phyloP scores from a whole-genome alignment of 2,888 invertebrate species.

The Quadriops clusia region DNA sequence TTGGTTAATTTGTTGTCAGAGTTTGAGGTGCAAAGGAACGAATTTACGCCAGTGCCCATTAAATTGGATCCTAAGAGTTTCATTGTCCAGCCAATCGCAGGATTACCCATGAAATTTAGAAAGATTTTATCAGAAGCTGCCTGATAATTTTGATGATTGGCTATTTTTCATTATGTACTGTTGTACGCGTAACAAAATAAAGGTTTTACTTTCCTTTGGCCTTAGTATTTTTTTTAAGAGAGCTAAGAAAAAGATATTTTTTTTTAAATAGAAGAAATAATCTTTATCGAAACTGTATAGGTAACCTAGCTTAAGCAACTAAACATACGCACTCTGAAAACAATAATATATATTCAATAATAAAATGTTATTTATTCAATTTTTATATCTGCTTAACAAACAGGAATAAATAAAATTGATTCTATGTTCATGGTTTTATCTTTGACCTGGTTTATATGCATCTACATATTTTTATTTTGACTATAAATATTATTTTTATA shows the following conservation, averaged over 20 bases:
- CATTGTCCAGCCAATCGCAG: conserved; percentile 25
- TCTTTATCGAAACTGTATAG: too few relatives aligned
- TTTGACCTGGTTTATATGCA: neutral
- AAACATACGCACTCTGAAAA: too few relatives aligned
- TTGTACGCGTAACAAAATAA: neutral
- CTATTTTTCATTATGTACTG: neutral
- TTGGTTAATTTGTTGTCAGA: conserved; percentile 25
- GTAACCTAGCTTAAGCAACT: too few relatives aligned
- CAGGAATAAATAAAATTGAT: too few relatives aligned
- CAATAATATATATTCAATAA: too few relatives aligned
- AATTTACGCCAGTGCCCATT: conserved; percentile 25
- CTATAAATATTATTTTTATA: too few relatives aligned
- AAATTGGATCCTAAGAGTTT: conserved; percentile 27
- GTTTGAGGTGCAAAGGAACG: conserved; percentile 24
- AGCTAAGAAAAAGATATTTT: too few relatives aligned
- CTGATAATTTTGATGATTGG: neutral
- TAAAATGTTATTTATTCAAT: too few relatives aligned
- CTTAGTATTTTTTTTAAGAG: neutral
- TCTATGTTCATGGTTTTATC: neutral
- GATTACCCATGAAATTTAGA: conserved; percentile 26
- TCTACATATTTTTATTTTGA: neutral
- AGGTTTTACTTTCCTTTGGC: neutral
- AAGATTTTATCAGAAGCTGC: too few relatives aligned
- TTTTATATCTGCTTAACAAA: conserved; percentile 1
- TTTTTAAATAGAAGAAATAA: too few relatives aligned